Evolutionary conservation across 2,888 invertebrate species (phyloP), one percentile per base, ranked within the genome.

Genomic region (Epinotia nisella): DNA sequence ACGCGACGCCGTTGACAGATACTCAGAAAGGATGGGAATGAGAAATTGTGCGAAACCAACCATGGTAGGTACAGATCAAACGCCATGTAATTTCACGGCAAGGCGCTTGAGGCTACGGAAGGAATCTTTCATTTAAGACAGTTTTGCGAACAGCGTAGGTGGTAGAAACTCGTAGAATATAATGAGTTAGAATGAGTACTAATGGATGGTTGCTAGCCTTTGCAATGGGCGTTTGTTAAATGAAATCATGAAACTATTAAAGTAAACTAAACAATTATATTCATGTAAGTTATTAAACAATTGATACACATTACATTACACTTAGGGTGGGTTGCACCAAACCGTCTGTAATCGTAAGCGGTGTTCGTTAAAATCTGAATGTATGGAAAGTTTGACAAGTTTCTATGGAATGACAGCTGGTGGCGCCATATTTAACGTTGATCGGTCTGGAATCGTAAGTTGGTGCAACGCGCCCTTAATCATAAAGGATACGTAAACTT

Each of bases 21-120:
- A 70, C 70, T 21, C 59, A 59, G 55, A 60, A 70, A 41, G 21
- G 19, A 45, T 21, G 29, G 55, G 53, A 64, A 73, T 69, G 64
- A 69, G 64, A 73, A 73, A 73, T 73, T 58, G 69, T 53, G 58
- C 69, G 53, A 73, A 73, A 73, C 59, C 68, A 73, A 73, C 69
- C 51, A 58, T 39, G 9, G 35, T 29, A 29, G 29, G 19, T 17
- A 39, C 64, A 51, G 56, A 64, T 29, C 59, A 39, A 58, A 53
- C 68, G 19, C 15, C 17, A 35, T 58, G 73, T 45, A 9, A 29
- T 67, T 49, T 64, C 58, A 51, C 17, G 53, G 29, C 68, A 9
- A 17, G 53, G 29, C 68, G 13, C 56, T 51, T 39, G 21, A 13
- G 21, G 58, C 58, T 13, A 39, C 10, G 39, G 39, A 21, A 49